Percentiles rank a stretch among this genome's conserved stretches.
Evolutionary conservation across 2,113 vertebrate genomes (phyloP).

Genomic region (Aviceda subcristata): DNA sequence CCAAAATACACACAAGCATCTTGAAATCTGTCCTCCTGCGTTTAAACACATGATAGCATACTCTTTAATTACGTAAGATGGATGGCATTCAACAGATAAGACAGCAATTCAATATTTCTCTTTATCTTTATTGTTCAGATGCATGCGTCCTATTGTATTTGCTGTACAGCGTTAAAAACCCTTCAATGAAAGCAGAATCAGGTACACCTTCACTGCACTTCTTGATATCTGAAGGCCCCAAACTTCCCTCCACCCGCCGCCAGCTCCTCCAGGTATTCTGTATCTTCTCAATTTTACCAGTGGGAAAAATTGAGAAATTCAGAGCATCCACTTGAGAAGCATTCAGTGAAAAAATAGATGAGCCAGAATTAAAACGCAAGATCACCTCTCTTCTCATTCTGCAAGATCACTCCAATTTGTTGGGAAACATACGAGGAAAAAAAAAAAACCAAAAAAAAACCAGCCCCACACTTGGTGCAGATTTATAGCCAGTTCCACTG

Average conservation of each 20-base stretch:
- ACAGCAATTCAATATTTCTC: not conserved
- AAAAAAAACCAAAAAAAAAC: not conserved
- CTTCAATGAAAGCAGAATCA: not conserved
- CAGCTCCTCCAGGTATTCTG: not conserved
- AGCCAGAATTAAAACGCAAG: not conserved
- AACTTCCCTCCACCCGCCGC: not conserved
- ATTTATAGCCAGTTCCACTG: not conserved
- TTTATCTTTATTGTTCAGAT: not conserved
- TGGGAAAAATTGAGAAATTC: not conserved
- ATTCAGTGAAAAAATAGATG: not conserved
- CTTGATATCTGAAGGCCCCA: not conserved
- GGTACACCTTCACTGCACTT: not conserved
- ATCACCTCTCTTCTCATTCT: not conserved
- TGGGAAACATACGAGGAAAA: not conserved
- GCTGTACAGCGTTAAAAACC: not conserved
- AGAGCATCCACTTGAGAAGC: not conserved
- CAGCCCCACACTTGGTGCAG: not conserved
- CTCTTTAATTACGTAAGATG: constrained; percentile 17
- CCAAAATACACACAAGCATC: constrained; percentile 35
- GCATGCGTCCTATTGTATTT: not conserved
- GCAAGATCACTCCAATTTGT: not conserved
- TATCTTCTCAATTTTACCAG: not conserved
- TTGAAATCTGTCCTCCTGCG: not conserved
- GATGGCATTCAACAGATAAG: not conserved
- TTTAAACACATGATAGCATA: not conserved